Evolutionary conservation across 2,888 invertebrate genomes (phyloP), one percentile per base, ranked within the genome.

Genomic region (Folsomia candida): DNA sequence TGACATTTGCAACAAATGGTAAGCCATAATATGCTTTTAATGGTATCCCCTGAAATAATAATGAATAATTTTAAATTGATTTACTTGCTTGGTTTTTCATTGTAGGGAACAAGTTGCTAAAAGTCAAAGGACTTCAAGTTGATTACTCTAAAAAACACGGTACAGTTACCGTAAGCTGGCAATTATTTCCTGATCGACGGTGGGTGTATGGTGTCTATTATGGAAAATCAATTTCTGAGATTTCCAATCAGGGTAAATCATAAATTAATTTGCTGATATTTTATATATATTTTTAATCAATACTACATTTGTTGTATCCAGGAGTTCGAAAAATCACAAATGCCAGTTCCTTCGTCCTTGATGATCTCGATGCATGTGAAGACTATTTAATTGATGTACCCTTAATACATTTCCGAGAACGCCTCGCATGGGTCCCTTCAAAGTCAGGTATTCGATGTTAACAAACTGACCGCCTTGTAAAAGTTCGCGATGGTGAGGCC

Each of bases 171-270:
- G 80, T 93, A 20, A 84, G 83, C 9, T 93, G 93, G 92, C 84
- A 86, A 18, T 85, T 86, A 9, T 89, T 90, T 0, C 83, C 84
- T 0, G 83, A 87, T n/a, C 88, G 86, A 74, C 84, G 84, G 59
- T 89, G 87, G 88, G 80, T 84, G 3, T 93, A 92, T 81, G 91
- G 89, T 24, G 85, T 92, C 57, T 89, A 90, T 82, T 92, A 91
- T 80, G 89, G 88, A 0, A 82, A 86, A 2, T 85, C 81, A 78
- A 86, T 84, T 80, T 85, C 86, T 4, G 87, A 89, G 72, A 84
- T 88, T 22, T 84, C 87, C 63, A 61, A 73, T 14, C 86, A 87
- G 82, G 86, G 90, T 89, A 81, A 85, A 84, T 81, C 54, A 22
- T 70, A 24, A 67, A 73, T 69, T 14, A n/a, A n/a, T n/a, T n/a